phyloP scores from a whole-genome alignment of 2,113 vertebrate genomes.

The Toxotes jaculatrix region DNA sequence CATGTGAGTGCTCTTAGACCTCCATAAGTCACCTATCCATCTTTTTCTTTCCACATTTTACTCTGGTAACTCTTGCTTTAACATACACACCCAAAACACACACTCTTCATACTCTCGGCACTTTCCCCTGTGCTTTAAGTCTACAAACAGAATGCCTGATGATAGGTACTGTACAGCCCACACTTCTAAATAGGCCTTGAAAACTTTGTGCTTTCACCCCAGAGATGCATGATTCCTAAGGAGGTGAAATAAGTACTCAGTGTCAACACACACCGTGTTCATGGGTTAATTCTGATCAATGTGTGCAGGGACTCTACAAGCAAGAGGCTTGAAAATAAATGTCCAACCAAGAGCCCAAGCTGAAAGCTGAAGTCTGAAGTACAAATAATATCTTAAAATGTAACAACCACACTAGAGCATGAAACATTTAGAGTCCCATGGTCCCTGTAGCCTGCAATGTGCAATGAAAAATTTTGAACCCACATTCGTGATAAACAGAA shows the following conservation, averaged over 20 bases:
- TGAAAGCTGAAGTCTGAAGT: background rate
- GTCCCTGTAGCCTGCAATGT: background rate
- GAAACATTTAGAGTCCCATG: background rate
- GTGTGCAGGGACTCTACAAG: slow-evolving; percentile 4
- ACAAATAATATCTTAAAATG: slow-evolving; percentile 6
- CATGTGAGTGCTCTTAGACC: slow-evolving; percentile 85
- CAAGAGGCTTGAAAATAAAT: slow-evolving; percentile 4
- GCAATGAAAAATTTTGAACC: background rate
- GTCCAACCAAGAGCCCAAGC: background rate
- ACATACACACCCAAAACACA: slow-evolving; percentile 37
- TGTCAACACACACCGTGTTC: slow-evolving; percentile 18
- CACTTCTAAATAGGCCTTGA: slow-evolving; percentile 23
- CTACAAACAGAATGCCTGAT: slow-evolving; percentile 43
- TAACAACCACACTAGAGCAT: background rate
- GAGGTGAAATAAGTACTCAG: slow-evolving; percentile 19
- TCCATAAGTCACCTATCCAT: slow-evolving; percentile 30
- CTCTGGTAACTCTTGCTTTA: slow-evolving; percentile 11
- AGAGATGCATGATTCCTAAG: slow-evolving; percentile 12
- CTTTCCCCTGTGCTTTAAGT: slow-evolving; percentile 22
- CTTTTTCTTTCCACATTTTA: slow-evolving; percentile 31
- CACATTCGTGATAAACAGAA: background rate
- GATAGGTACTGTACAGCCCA: slow-evolving; percentile 39
- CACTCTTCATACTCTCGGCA: slow-evolving; percentile 24
- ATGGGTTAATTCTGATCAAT: slow-evolving; percentile 19
- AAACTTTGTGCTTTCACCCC: slow-evolving; percentile 18